Evolutionary conservation across 2,797 vertebrate genomes (phyloP).

Genomic region (Sternotherus odoratus): DNA sequence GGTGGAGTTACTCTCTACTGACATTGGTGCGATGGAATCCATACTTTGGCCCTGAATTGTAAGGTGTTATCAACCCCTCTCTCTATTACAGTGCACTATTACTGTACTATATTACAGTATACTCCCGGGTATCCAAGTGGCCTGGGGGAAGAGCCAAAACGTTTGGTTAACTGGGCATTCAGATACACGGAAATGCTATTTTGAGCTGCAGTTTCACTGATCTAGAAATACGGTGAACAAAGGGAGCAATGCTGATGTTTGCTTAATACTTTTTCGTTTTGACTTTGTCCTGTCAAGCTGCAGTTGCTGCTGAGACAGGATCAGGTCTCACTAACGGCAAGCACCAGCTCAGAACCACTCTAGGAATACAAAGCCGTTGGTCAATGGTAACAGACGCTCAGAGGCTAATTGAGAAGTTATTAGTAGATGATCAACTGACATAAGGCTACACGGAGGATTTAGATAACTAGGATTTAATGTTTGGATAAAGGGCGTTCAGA

Average conservation of each 20-base stretch:
- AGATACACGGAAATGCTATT: background rate
- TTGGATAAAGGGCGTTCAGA: background rate
- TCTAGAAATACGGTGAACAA: background rate
- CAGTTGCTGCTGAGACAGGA: background rate
- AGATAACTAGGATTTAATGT: background rate
- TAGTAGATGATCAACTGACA: background rate
- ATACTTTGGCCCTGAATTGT: background rate
- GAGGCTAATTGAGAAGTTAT: background rate
- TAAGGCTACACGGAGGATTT: too few species aligned
- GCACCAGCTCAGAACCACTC: background rate
- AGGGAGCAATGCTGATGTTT: background rate
- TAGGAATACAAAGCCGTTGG: background rate
- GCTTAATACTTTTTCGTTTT: background rate
- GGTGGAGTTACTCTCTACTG: background rate
- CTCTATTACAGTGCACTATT: background rate
- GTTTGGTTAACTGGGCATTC: background rate
- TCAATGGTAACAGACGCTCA: background rate
- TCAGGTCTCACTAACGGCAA: background rate
- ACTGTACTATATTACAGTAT: background rate
- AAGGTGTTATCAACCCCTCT: background rate
- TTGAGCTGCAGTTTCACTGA: background rate
- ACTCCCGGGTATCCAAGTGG: background rate
- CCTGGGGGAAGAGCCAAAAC: background rate
- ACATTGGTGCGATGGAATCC: rapidly evolving
- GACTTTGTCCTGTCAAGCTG: background rate